Base-by-base conservation (phyloP, 1,140 invertebrate genomes). In the Chironomus striatipennis region DNA sequence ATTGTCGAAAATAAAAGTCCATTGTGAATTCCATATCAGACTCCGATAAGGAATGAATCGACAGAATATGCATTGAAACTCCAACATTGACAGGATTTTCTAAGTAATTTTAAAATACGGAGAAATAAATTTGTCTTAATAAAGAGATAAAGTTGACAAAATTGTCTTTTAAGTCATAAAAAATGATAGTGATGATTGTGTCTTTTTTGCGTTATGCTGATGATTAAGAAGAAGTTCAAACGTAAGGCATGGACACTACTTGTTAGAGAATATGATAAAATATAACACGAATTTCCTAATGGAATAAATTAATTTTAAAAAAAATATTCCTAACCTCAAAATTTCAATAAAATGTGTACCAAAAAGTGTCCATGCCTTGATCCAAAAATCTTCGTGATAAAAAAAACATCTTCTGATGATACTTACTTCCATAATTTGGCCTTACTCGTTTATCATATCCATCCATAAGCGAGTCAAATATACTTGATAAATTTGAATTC, bases 371-470 rank as follows among this genome's bases (percentile, higher is more conserved):
- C 24, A 34, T 34, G 24, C 24, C 24, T 34, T 5, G n/a, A 34
- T 34, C 5, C 24, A 34, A 34, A 34, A 1, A 34, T 34, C 24
- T 34, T 34, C 24, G 24, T 34, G 24, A 34, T 34, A 1, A 34
- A 34, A 34, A 34, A 34, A 57, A 57, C n/a, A n/a, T 57, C n/a
- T 57, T 12, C 1, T 57, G 1, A 57, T 57, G 2, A 57, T 67
- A 20, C 20, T 70, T 70, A 70, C 65, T 21, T 70, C 20, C 65
- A 70, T 70, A 21, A 70, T 70, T 70, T 70, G 65, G 65, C 9
- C 65, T 15, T 17, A 70, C n/a, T 18, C 65, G 17, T 70, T 70
- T 70, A 70, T 70, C 65, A 70, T 70, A 70, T 5, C 18, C 18
- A 8, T 20, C 17, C n/a, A 18, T 70, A 12, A 70, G 65, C 65